These are phyloP conservation scores for Hybognathus amarus DNA, from an alignment of 2,797 vertebrate species.

Conservation along the genomic window DNA sequence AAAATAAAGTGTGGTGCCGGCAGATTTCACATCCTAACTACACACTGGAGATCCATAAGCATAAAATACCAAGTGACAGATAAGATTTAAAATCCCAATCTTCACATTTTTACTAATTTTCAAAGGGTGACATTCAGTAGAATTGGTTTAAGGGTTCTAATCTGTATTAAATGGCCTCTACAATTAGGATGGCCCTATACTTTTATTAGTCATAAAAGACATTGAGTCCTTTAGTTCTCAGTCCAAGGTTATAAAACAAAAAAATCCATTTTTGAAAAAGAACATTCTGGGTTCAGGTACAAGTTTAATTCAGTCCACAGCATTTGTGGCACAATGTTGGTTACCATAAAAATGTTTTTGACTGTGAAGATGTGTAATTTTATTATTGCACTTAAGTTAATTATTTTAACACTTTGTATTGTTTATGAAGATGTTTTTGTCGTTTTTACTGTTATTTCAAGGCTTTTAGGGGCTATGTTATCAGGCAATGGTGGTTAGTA, in stretches of 20 bases:
- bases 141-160: constrained; percentile 30
- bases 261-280: background rate
- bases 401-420: no score
- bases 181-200: constrained; percentile 24
- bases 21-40: constrained; percentile 36
- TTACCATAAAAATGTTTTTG: background rate
- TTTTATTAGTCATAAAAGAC: constrained; percentile 32
- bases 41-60: constrained; percentile 46
- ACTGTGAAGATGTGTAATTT: background rate
- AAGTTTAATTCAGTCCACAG: background rate
- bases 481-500: background rate
- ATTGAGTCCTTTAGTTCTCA: constrained; percentile 16
- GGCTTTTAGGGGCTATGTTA: background rate
- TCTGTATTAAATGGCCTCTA: constrained; percentile 27
- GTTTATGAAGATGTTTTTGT: no score
- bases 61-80: constrained; percentile 50
- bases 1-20: constrained; percentile 36
- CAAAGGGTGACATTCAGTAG: constrained; percentile 23
- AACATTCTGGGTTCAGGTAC: background rate
- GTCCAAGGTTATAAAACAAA: constrained; percentile 27
- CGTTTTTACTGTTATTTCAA: background rate
- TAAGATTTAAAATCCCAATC: constrained; percentile 37
- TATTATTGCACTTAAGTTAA: background rate
- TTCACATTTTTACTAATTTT: constrained; percentile 27
- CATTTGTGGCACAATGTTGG: background rate